Evolutionary conservation across 2,888 invertebrate species (phyloP).

Genomic region (Mesochorus sp.): DNA sequence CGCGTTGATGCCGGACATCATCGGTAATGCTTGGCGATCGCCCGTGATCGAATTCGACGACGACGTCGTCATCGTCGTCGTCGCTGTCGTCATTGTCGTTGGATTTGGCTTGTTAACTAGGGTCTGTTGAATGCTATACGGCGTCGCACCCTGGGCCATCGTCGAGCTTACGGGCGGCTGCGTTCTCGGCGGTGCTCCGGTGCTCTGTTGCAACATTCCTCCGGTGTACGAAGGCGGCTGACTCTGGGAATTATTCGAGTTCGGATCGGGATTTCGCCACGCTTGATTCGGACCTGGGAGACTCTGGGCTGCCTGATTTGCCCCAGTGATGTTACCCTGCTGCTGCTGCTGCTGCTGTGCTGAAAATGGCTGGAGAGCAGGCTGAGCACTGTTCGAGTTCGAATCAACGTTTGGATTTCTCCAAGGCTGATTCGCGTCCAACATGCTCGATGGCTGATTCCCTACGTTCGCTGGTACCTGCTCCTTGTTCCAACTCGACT

Average conservation of each 20-base stretch:
- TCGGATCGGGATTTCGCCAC: slow-evolving; percentile 36
- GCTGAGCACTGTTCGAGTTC: slow-evolving; percentile 37
- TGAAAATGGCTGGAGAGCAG: slow-evolving; percentile 14
- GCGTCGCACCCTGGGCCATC: slow-evolving; percentile 11
- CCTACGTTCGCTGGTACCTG: no score
- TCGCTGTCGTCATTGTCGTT: not conserved
- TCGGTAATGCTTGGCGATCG: slow-evolving; percentile 16
- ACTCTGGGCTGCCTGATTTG: not conserved
- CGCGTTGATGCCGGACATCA: slow-evolving; percentile 10
- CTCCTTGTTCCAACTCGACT: slow-evolving; percentile 43
- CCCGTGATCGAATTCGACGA: no score
- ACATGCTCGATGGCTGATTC: not conserved
- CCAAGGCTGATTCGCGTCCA: slow-evolving; percentile 31
- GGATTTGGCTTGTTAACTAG: slow-evolving; percentile 16
- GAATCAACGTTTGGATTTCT: slow-evolving; percentile 16
- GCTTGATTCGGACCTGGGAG: slow-evolving; percentile 22
- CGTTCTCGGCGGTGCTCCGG: slow-evolving; percentile 22
- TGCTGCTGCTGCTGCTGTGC: slow-evolving; percentile 31
- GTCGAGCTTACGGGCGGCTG: not conserved
- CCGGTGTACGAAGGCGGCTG: slow-evolving; percentile 12
- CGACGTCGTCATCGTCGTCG: no score
- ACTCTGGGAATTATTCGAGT: slow-evolving; percentile 17
- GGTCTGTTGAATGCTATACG: slow-evolving; percentile 31
- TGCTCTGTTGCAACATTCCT: not conserved
- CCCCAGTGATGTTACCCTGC: not conserved